Base-by-base conservation (phyloP, 2,888 invertebrate genomes). In the Nymphalis c-album region DNA sequence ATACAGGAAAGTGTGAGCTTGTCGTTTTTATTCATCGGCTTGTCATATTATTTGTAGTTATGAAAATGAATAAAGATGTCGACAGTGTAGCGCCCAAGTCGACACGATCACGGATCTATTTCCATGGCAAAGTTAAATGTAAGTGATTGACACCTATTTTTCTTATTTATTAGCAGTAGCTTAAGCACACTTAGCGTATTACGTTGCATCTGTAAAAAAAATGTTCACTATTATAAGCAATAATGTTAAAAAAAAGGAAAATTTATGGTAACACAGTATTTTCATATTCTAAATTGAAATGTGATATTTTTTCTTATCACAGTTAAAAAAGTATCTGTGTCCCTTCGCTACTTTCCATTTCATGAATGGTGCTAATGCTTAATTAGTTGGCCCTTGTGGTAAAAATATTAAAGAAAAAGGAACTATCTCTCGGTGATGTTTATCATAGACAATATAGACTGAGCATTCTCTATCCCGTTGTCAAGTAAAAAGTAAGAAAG, bases 1-100 rank as follows among this genome's bases (percentile, higher is more conserved):
- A 87, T 90, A 91, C 91, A 91, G 91, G 91, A 88, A 91, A 82
- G 86, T 83, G 85, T 85, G 90, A 91, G 91, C 90, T 91, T 91
- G 84, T 85, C 85, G 74, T 77, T 84, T 81, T 84, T 81, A 84
- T 85, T 84, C 78, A 80, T 81, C 76, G 78, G 85, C 85, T 85
- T 85, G 78, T 79, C 78, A 78, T 79, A 75, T 74, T 68, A 80
- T 84, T 80, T 79, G 75, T 77, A 71, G 73, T 74, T 77, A 70
- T 66, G 64, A 48, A 63, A 71, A 68, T 64, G 61, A 40, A 61
- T 71, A 71, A 60, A 64, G 55, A 64, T 69, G 50, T 76, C 53
- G 31, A 55, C 75, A 74, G 48, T 64, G 48, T 64, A 72, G 31
- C 31, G 48, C 60, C 22, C 18, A 60, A 31, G 60, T 60, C 22